Evolutionary conservation across 2,888 invertebrate genomes (phyloP).

Genomic region (Thecophora atra): DNA sequence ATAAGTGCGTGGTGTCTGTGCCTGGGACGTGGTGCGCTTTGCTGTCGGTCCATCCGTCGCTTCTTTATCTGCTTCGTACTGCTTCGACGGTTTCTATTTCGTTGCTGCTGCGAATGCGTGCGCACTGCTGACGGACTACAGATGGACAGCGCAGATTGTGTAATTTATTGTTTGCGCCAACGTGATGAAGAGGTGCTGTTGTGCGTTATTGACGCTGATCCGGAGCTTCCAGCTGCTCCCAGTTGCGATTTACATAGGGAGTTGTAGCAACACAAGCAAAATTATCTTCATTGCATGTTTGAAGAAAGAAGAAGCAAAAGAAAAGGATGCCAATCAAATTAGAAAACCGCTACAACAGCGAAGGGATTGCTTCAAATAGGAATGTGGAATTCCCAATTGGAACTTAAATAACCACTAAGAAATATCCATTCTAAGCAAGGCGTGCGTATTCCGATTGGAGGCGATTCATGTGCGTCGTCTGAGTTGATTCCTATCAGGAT

Average conservation of each 20-base stretch:
- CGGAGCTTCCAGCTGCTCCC: slow-evolving; percentile 10
- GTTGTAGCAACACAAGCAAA: not conserved
- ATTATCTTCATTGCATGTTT: not conserved
- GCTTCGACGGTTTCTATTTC: slow-evolving; percentile 30
- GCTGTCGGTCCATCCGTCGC: not conserved
- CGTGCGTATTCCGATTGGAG: not conserved
- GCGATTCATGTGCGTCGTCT: not conserved
- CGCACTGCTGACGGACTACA: slow-evolving; percentile 30
- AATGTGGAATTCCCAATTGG: no score
- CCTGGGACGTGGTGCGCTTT: not conserved
- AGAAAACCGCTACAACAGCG: not conserved
- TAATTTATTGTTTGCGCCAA: slow-evolving; percentile 61
- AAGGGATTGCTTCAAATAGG: no score
- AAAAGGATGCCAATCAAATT: no score
- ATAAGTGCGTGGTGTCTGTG: slow-evolving; percentile 31
- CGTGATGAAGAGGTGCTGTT: slow-evolving; percentile 52
- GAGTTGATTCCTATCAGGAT: not conserved
- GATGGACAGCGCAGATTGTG: slow-evolving; percentile 61
- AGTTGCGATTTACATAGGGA: slow-evolving; percentile 28
- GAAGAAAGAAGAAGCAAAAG: not conserved
- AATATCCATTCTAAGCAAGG: not conserved
- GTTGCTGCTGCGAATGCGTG: slow-evolving; percentile 41
- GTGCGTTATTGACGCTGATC: slow-evolving; percentile 48
- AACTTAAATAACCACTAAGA: no score
- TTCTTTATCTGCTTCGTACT: slow-evolving; percentile 13